Evolutionary conservation across 2,888 invertebrate species (phyloP).

Genomic region (Erynnis tages): DNA sequence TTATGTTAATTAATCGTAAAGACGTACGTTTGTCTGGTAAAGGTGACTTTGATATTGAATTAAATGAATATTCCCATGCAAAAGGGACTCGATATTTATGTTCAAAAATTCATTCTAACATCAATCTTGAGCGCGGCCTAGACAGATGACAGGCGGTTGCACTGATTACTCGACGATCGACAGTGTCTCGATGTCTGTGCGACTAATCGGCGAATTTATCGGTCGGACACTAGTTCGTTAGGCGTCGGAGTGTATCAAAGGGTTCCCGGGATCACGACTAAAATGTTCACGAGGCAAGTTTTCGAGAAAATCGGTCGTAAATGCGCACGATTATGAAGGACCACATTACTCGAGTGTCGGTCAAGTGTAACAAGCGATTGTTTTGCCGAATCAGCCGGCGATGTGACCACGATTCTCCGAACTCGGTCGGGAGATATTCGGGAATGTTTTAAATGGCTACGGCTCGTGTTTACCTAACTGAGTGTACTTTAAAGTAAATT

Average conservation of each 20-base stretch:
- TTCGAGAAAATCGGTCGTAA: constrained; percentile 63
- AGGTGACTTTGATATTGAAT: constrained; percentile 12
- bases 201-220: constrained; percentile 53
- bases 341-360: constrained; percentile 41
- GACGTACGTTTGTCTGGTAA: background rate
- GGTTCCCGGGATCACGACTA: constrained; percentile 64
- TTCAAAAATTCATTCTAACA: constrained; percentile 31
- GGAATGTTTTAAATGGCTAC: constrained; percentile 22
- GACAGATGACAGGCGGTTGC: constrained; percentile 36
- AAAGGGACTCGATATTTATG: constrained; percentile 4
- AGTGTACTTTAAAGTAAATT: constrained; percentile 19
- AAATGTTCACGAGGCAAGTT: constrained; percentile 61
- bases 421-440: constrained; percentile 12
- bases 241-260: constrained; percentile 68
- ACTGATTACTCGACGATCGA: constrained; percentile 54
- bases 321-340: constrained; percentile 67
- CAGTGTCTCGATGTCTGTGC: constrained; percentile 48
- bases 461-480: constrained; percentile 19
- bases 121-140: constrained; percentile 33
- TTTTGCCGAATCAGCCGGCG: constrained; percentile 28
- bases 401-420: constrained; percentile 22
- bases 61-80: constrained; percentile 3
- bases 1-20: constrained; percentile 13
- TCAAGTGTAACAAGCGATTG: constrained; percentile 37
- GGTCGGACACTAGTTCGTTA: constrained; percentile 62